Evolutionary conservation across 2,888 invertebrate species (phyloP), one percentile per base, ranked within the genome.

Genomic region (Isotomurus palustris): DNA sequence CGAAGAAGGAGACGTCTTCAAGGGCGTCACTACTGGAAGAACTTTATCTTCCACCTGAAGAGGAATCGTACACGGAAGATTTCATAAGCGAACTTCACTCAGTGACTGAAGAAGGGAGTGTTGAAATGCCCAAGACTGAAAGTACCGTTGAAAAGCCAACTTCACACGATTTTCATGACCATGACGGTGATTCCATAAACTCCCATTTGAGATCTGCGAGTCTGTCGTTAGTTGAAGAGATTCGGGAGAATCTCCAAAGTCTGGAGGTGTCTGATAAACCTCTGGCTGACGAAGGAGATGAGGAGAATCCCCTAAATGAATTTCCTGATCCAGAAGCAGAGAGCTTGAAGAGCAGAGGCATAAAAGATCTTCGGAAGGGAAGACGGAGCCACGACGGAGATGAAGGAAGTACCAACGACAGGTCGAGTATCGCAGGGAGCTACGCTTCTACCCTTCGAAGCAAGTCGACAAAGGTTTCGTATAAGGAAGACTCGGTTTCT

Each of bases 11-110:
- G 19, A 29, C 35, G 5, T 12, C 45, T 22, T 8, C 5, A 10
- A 24, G 25, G 10, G 10, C 25, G 12, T 14, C 41, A 6, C 17
- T 41, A 19, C n/a, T 8, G 41, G 41, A 41, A 8, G 8, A 41
- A 45, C 41, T 10, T 25, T 47, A 3, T 36, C 43, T 27, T 47
- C 43, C 27, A 54, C 8, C 12, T n/a, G n/a, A n/a, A n/a, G n/a
- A n/a, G n/a, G n/a, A 47, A 38, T 32, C 17, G n/a, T 62, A 56
- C 28, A 62, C 52, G 1, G 62, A 58, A 6, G 62, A 62, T 24
- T 62, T 54, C 47, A 56, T 58, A 1, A 58, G 52, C 25, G 62
- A 50, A 24, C 10, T 38, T 24, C 36, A 24, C 6, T 38, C 38
- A 25, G 21, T 22, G 21, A 10, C 32, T 10, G 12, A 43, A 19